A percentile compares a stretch with the other conserved stretches of the same genome.
phyloP scores from a whole-genome alignment of 2,113 vertebrate species.

The Odontesthes bonariensis region DNA sequence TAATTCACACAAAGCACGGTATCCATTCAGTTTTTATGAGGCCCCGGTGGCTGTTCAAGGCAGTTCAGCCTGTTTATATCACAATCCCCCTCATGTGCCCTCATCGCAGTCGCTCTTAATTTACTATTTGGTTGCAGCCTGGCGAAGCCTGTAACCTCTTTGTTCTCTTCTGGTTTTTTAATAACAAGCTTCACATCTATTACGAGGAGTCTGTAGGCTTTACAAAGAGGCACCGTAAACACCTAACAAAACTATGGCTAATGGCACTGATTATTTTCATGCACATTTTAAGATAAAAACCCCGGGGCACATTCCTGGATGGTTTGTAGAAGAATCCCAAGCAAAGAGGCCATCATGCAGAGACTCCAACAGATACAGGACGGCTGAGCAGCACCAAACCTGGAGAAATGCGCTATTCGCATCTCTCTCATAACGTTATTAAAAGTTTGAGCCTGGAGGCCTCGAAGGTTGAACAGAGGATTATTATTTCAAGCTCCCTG shows the following conservation, averaged over 20 bases:
- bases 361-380: conserved; percentile 50
- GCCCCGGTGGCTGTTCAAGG: conserved; percentile 72
- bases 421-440: conserved; percentile 81
- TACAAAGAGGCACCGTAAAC: conserved; percentile 46
- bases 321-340: conserved; percentile 67
- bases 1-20: conserved; percentile 77
- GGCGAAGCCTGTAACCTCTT: conserved; percentile 43
- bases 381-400: conserved; percentile 42
- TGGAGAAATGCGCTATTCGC: conserved; percentile 74
- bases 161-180: conserved; percentile 54
- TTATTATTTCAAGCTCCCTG: conserved; percentile 83
- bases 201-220: conserved; percentile 39
- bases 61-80: conserved; percentile 70
- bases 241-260: conserved; percentile 35
- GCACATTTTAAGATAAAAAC: conserved; percentile 76
- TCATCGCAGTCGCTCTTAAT: conserved; percentile 54
- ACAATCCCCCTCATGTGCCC: conserved; percentile 54
- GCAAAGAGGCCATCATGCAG: conserved; percentile 66
- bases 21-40: conserved; percentile 79
- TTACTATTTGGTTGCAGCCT: conserved; percentile 62
- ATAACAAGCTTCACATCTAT: conserved; percentile 44
- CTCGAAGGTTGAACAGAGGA: conserved; percentile 77
- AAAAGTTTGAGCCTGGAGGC: conserved; percentile 79
- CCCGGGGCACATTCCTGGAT: conserved; percentile 74
- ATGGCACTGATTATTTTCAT: conserved; percentile 55